Evolutionary conservation across 2,888 invertebrate species (phyloP), one percentile per base, ranked within the genome.

Genomic region (Lymantria monacha): DNA sequence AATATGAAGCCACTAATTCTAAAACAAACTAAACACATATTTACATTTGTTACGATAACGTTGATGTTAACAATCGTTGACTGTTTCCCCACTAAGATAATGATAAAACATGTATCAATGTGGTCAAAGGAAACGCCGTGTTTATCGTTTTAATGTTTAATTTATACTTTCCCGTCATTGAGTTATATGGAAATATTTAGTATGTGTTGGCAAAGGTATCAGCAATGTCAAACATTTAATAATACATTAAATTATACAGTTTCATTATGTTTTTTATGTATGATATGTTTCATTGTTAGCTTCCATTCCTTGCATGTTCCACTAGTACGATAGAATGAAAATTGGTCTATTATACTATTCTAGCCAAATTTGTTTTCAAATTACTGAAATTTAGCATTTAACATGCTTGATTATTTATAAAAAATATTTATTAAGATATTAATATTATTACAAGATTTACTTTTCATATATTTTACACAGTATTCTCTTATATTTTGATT

Each of bases 91-190:
- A 50, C 56, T 65, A 54, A 74, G 78, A 82, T 81, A 81, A 78
- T 75, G 74, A 72, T 69, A 74, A 68, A 77, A 72, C 61, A 64
- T 65, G 69, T 72, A 75, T 77, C 74, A 81, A 80, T 77, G 70
- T 82, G 84, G 85, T 82, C 85, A 87, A 83, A 87, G 82, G 80
- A 80, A 80, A 78, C 71, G 77, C 81, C 80, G 70, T 82, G 83
- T 85, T 82, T 80, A 72, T 61, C 61, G 60, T 69, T 44, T 33
- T 50, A 57, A 50, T 81, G 79, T 85, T 83, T 81, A 76, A 72
- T 73, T 72, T 77, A 70, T 70, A 68, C 70, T 83, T 77, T 80
- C 79, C 80, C 79, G 77, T 72, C 70, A 70, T 70, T 68, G 71
- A 63, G 59, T 69, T 72, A 63, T 69, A 66, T 60, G 40, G 55